These are phyloP conservation scores for Drosophila athabasca DNA, from an alignment of 1,140 invertebrate species.

Conservation along the genomic window DNA sequence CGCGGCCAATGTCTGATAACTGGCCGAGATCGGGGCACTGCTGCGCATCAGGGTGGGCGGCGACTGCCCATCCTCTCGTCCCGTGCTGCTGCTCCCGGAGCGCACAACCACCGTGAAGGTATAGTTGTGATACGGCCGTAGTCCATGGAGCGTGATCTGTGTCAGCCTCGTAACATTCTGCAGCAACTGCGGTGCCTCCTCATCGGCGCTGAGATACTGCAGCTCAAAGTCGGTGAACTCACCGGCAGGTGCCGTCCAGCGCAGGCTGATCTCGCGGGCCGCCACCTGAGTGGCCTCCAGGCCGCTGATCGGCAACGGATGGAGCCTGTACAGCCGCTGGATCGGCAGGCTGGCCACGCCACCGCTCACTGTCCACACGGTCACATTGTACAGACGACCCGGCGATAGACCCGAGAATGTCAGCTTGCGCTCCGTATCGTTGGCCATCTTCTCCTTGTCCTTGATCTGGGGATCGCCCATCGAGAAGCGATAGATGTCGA, in stretches of 20 bases:
- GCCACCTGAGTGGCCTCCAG: slow-evolving; percentile 91
- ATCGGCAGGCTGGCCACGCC: slow-evolving; percentile 93
- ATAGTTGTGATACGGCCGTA: slow-evolving; percentile 93
- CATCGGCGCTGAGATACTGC: slow-evolving; percentile 90
- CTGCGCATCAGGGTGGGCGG: slow-evolving; percentile 87
- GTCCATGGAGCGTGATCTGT: slow-evolving; percentile 88
- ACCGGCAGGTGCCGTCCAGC: slow-evolving; percentile 91
- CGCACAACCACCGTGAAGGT: slow-evolving; percentile 94
- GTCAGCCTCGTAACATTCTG: slow-evolving; percentile 89
- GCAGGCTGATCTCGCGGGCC: slow-evolving; percentile 90
- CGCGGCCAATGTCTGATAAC: slow-evolving; percentile 92
- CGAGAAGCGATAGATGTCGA: slow-evolving; percentile 93
- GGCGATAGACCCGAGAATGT: slow-evolving; percentile 92
- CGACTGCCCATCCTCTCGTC: background rate
- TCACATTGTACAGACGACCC: slow-evolving; percentile 94
- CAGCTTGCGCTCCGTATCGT: slow-evolving; percentile 91
- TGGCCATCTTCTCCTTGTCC: slow-evolving; percentile 89
- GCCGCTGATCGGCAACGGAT: slow-evolving; percentile 91
- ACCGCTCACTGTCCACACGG: slow-evolving; percentile 95
- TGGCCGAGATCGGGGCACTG: slow-evolving; percentile 91
- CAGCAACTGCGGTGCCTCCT: slow-evolving; percentile 85
- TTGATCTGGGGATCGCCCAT: slow-evolving; percentile 89
- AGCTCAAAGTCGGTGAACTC: slow-evolving; percentile 95
- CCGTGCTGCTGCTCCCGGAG: slow-evolving; percentile 86
- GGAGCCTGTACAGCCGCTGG: slow-evolving; percentile 91